A percentile compares a stretch with the other conserved stretches of the same genome.
phyloP scores from a whole-genome alignment of 1,140 invertebrate species.

The Phymastichus coffea region DNA sequence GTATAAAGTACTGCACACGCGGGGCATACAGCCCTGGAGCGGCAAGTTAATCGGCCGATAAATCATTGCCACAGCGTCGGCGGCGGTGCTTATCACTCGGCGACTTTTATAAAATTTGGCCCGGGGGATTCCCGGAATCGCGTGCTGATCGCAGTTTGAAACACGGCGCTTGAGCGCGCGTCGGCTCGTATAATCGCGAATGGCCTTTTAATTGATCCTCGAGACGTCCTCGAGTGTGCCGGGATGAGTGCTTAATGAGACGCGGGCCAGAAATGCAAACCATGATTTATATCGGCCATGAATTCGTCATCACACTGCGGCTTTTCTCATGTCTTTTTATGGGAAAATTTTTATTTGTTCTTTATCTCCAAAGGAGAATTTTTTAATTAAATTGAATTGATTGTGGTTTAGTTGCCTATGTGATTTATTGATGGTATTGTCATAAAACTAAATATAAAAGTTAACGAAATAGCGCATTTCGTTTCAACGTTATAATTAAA shows the following conservation, averaged over 20 bases:
- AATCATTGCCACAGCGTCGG: neutral
- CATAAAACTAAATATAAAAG: too few relatives aligned
- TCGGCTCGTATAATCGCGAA: neutral
- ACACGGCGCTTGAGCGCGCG: constrained; percentile 23
- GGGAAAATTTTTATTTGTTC: too few relatives aligned
- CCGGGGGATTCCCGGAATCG: constrained; percentile 16
- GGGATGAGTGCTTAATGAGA: constrained; percentile 37
- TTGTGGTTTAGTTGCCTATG: too few relatives aligned
- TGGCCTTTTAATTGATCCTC: neutral
- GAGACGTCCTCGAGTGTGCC: constrained; percentile 30
- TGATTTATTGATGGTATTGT: too few relatives aligned
- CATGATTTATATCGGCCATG: too few relatives aligned
- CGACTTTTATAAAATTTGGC: constrained; percentile 14
- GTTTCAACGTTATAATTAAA: too few relatives aligned
- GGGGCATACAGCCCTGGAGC: neutral
- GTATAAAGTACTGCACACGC: neutral
- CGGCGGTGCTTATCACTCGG: neutral
- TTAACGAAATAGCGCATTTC: too few relatives aligned
- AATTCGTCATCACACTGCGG: constrained; percentile 37
- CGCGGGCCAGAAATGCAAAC: too few relatives aligned
- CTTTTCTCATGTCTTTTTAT: too few relatives aligned
- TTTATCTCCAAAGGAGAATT: too few relatives aligned
- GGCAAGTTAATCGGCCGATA: constrained; percentile 8
- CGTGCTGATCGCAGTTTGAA: constrained; percentile 22
- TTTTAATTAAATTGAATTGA: too few relatives aligned